Conservation (phyloP, 2,113 vertebrate genomes). For the Pseudorectes ferrugineus region DNA sequence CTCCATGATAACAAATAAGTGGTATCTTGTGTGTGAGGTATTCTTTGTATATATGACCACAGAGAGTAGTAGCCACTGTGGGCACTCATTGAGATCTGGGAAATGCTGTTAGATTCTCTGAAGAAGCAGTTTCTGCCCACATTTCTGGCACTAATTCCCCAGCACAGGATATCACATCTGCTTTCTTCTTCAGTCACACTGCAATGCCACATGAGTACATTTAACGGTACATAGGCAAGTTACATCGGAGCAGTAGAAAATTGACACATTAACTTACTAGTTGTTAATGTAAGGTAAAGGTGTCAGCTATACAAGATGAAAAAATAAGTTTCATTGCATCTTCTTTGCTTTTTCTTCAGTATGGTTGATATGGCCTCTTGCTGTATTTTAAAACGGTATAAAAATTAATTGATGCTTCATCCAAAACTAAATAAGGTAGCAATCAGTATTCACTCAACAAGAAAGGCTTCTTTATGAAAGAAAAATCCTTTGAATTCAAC, state of each 20-base stretch:
- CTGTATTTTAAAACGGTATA: neutral
- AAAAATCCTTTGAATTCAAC: neutral
- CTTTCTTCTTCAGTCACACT: neutral
- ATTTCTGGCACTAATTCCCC: neutral
- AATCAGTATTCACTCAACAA: neutral
- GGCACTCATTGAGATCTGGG: neutral
- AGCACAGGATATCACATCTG: neutral
- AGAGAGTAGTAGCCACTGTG: neutral
- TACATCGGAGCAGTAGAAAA: neutral
- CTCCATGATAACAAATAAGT: neutral
- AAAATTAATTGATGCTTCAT: neutral
- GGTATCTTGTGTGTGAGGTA: neutral
- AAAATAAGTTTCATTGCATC: neutral
- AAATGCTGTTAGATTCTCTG: neutral
- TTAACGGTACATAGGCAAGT: neutral
- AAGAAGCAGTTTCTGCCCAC: neutral
- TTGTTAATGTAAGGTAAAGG: neutral
- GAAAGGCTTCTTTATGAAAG: neutral
- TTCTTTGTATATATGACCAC: neutral
- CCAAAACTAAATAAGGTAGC: neutral
- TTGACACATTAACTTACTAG: neutral
- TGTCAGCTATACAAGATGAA: neutral
- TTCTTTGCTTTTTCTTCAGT: neutral
- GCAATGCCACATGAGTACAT: neutral
- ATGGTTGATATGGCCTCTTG: neutral